Base-by-base conservation (phyloP, 37 sponge, comb jelly and placozoan species). In the Agelas oroides region DNA sequence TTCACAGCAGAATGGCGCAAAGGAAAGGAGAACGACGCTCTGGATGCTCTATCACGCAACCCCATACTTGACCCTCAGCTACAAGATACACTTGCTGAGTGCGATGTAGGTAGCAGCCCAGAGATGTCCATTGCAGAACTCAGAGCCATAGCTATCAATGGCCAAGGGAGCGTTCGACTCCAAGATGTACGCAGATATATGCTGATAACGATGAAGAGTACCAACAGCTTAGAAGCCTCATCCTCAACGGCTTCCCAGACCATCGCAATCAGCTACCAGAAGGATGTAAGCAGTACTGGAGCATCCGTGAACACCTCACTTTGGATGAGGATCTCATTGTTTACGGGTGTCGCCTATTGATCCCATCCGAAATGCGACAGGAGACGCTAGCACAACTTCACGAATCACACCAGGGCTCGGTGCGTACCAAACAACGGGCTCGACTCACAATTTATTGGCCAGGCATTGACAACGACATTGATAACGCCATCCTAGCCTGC, bases 1-100 rank as follows among this genome's bases (percentile, higher is more conserved):
- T 86, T 86, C 71, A 78, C 79, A 38, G 33, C 87, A 5, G 19
- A 62, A 19, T 79, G 87, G 87, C 0, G 60, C 15, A 79, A 87
- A 57, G 87, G 87, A 1, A 32, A 35, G 23, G 53, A 53, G 17
- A 79, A 79, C 30, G 40, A 73, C 3, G 87, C 87, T 16, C 39
- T 75, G 20, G 73, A 86, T 78, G 86, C 86, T 40, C 77, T 76
- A 5, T 78, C 78, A 25, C 23, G 71, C 16, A 38, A 59, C 73
- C 86, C 79, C 13, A 30, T 21, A 1, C 3, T 35, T 0, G 41
- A 67, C 8, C 86, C 86, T 17, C 15, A 67, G 0, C 59, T 33
- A 53, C 19, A 53, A 6, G 86, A 76, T 24, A 35, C 25, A 11
- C 86, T 86, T 28, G 65, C 75, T 18, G 75, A 73, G 36, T 34